phyloP scores from a whole-genome alignment of 2,113 vertebrate species.

The Ptilonorhynchus violaceus region DNA sequence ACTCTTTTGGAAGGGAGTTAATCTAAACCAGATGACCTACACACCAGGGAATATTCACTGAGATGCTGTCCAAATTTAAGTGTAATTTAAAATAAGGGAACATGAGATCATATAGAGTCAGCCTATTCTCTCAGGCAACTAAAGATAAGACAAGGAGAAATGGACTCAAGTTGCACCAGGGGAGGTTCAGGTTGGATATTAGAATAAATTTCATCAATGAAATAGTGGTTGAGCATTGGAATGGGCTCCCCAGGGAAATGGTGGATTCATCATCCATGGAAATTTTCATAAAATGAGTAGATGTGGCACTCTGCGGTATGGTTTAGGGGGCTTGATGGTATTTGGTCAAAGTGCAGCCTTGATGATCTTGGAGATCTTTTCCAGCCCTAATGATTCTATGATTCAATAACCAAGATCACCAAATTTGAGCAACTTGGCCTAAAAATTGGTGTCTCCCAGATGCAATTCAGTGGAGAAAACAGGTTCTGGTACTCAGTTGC shows the following conservation, averaged over 20 bases:
- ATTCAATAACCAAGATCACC: not conserved
- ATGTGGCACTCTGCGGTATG: not conserved
- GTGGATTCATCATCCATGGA: not conserved
- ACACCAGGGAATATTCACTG: not conserved
- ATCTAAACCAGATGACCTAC: not conserved
- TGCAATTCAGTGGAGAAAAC: not conserved
- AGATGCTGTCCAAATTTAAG: not conserved
- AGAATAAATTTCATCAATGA: not conserved
- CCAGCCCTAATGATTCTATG: not conserved
- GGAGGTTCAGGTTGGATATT: not conserved
- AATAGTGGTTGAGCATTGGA: not conserved
- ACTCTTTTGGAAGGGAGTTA: not conserved
- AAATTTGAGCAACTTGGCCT: not conserved
- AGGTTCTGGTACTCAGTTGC: not conserved
- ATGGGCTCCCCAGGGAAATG: not conserved
- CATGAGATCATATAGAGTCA: not conserved
- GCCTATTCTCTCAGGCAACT: not conserved
- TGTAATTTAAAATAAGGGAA: not conserved
- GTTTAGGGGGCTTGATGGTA: not conserved
- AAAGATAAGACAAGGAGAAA: rapidly evolving
- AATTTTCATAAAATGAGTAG: not conserved
- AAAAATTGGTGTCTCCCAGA: not conserved
- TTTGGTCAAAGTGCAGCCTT: no score
- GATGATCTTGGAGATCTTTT: not conserved
- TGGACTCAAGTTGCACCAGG: not conserved